phyloP scores from a whole-genome alignment of 2,113 vertebrate genomes.

The Microcebus tavaratra region DNA sequence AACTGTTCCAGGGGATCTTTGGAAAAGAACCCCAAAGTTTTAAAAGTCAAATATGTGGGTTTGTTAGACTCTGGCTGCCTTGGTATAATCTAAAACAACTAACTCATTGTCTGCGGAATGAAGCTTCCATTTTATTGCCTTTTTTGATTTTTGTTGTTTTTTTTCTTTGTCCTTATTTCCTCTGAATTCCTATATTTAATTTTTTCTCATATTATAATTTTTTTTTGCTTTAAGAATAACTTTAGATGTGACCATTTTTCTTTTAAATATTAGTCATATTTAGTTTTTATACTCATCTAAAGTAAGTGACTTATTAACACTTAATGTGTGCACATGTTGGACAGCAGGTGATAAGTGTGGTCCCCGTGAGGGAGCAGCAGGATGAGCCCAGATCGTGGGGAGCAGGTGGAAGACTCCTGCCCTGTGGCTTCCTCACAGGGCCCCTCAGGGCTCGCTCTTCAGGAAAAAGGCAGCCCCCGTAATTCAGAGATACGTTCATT shows the following conservation, averaged over 20 bases:
- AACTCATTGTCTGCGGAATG: not conserved
- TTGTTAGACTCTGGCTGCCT: not conserved
- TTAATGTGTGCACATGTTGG: too few relatives aligned
- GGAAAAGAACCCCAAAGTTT: not conserved
- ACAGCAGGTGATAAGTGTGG: not conserved
- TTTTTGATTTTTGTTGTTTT: not conserved
- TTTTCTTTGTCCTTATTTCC: not conserved
- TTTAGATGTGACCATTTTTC: not conserved
- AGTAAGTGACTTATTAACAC: not conserved
- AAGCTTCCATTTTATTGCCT: not conserved
- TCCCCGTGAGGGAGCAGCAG: too few relatives aligned
- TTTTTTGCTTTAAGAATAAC: not conserved
- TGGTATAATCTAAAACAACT: not conserved
- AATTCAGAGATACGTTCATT: fast-evolving
- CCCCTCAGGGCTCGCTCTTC: not conserved
- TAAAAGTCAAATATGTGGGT: not conserved
- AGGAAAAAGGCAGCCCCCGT: fast-evolving
- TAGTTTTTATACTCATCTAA: not conserved
- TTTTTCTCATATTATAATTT: not conserved
- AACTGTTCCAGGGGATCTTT: not conserved
- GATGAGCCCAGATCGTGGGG: not conserved
- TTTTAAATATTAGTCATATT: not conserved
- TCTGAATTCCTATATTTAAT: not conserved
- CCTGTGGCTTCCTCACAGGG: not conserved
- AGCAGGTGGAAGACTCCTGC: not conserved